phyloP scores from a whole-genome alignment of 1,140 invertebrate species.

The Ectropis grisescens region DNA sequence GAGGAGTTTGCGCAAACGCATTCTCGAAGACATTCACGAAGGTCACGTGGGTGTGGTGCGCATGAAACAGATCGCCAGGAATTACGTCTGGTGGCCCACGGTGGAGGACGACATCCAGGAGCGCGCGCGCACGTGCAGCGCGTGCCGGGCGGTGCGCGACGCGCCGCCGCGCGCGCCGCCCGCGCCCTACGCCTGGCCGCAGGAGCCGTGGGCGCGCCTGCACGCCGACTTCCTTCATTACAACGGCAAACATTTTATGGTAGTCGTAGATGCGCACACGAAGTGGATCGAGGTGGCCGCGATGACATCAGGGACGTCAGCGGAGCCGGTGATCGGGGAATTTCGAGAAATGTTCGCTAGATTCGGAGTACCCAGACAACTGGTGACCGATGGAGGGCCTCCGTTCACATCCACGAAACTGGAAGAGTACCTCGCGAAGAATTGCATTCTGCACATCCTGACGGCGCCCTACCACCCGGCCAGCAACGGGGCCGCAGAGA shows the following conservation, averaged over 20 bases:
- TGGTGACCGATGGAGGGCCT: constrained; percentile 23
- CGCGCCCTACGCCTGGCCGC: not conserved
- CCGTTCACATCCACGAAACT: constrained; percentile 18
- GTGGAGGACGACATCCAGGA: constrained; percentile 9
- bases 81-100: constrained; percentile 35
- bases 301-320: constrained; percentile 1
- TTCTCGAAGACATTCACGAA: constrained; percentile 31
- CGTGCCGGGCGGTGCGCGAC: constrained; percentile 12
- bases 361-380: constrained; percentile 17
- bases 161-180: constrained; percentile 25
- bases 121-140: constrained; percentile 13
- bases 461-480: constrained; percentile 23
- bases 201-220: not conserved
- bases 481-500: constrained; percentile 28
- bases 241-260: constrained; percentile 1
- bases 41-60: constrained; percentile 24
- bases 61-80: constrained; percentile 30
- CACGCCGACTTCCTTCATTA: constrained; percentile 1
- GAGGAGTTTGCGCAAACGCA: constrained; percentile 4
- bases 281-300: constrained; percentile 5
- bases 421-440: constrained; percentile 13
- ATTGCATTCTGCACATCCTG: constrained; percentile 17
- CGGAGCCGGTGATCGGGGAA: not conserved
- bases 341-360: constrained; percentile 5
- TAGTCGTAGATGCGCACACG: constrained; percentile 1